These are phyloP conservation scores for Anodontia alba DNA, from an alignment of 2,888 invertebrate genomes.

Conservation along the genomic window DNA sequence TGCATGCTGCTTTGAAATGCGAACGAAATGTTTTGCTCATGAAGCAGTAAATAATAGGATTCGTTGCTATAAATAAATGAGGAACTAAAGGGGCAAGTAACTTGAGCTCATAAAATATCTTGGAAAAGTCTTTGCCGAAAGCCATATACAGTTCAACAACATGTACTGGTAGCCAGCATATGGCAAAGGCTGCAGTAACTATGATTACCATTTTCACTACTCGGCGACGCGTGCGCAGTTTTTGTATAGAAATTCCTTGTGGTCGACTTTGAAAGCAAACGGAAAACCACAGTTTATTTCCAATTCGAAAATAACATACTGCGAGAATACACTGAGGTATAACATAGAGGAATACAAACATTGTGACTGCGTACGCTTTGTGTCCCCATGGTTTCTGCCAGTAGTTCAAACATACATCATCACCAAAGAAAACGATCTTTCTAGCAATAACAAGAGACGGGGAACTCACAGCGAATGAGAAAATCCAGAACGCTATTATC, in stretches of 20 bases:
- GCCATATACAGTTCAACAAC: slow-evolving; percentile 48
- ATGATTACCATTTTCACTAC: slow-evolving; percentile 55
- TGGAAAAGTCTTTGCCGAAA: slow-evolving; percentile 26
- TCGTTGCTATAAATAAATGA: slow-evolving; percentile 53
- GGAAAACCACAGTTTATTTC: slow-evolving; percentile 43
- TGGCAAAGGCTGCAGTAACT: slow-evolving; percentile 53
- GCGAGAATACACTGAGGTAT: slow-evolving; percentile 53
- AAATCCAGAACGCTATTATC: slow-evolving; percentile 41
- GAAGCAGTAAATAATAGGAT: slow-evolving; percentile 63
- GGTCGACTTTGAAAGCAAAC: slow-evolving; percentile 22
- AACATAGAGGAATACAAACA: slow-evolving; percentile 57
- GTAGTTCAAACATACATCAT: slow-evolving; percentile 26
- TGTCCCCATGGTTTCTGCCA: slow-evolving; percentile 42
- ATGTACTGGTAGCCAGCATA: slow-evolving; percentile 64
- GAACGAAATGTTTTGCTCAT: slow-evolving; percentile 60
- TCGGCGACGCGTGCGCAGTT: slow-evolving; percentile 40
- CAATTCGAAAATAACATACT: slow-evolving; percentile 60
- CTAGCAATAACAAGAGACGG: slow-evolving; percentile 43
- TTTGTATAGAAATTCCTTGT: slow-evolving; percentile 34
- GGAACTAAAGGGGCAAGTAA: slow-evolving; percentile 55
- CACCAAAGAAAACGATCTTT: slow-evolving; percentile 29
- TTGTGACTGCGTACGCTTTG: slow-evolving; percentile 35
- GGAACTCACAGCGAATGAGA: slow-evolving; percentile 43
- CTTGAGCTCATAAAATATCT: slow-evolving; percentile 52
- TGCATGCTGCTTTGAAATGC: slow-evolving; percentile 50